Evolutionary conservation across 1,140 invertebrate genomes (phyloP).

Genomic region (Schlechtendalia chinensis): DNA sequence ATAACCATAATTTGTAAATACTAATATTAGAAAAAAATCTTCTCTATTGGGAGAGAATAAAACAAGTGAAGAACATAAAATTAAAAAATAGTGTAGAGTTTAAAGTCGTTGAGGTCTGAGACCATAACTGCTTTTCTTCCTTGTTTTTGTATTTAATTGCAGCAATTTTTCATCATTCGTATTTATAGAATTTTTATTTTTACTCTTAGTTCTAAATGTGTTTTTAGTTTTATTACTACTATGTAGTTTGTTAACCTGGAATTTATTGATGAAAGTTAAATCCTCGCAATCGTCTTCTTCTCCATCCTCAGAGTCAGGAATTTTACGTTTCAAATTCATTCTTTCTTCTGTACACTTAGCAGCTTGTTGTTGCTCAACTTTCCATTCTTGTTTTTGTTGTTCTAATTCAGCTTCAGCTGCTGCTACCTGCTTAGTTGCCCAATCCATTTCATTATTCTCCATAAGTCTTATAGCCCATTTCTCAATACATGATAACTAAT

Average conservation of each 20-base stretch:
- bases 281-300: slow-evolving; percentile 61
- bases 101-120: slow-evolving; percentile 33
- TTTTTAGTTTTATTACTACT: slow-evolving; percentile 45
- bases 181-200: neutral
- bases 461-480: slow-evolving; percentile 90
- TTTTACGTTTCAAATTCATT: slow-evolving; percentile 59
- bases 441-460: slow-evolving; percentile 82
- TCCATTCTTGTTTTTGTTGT: slow-evolving; percentile 91
- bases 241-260: slow-evolving; percentile 45
- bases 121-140: slow-evolving; percentile 37
- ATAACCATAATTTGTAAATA: slow-evolving; percentile 30
- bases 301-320: slow-evolving; percentile 59
- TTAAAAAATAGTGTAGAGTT: slow-evolving; percentile 26
- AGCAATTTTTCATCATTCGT: neutral
- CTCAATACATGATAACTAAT: slow-evolving; percentile 84
- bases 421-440: slow-evolving; percentile 78
- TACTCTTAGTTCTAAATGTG: slow-evolving; percentile 4
- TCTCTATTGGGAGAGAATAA: slow-evolving; percentile 46
- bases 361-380: slow-evolving; percentile 75
- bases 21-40: slow-evolving; percentile 7
- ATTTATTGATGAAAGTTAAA: slow-evolving; percentile 61
- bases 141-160: neutral
- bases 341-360: slow-evolving; percentile 67
- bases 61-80: slow-evolving; percentile 28
- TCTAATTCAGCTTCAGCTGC: slow-evolving; percentile 88